phyloP scores from a whole-genome alignment of 2,888 invertebrate genomes.

The Cenopis cana region DNA sequence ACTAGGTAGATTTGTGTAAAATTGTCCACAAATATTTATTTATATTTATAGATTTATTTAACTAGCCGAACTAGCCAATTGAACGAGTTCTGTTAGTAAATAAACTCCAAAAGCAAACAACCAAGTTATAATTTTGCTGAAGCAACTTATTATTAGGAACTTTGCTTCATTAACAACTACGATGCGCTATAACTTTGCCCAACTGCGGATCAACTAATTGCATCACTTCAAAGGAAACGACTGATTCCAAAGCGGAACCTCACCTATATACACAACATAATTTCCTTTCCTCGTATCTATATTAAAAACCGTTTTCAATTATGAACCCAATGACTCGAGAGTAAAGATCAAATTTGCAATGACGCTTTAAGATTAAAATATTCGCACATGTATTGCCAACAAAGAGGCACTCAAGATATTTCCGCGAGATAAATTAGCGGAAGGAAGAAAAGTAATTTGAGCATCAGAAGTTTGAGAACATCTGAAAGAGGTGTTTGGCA shows the following conservation, averaged over 20 bases:
- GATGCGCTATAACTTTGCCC: neutral
- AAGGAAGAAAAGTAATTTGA: constrained; percentile 34
- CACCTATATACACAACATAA: constrained; percentile 7
- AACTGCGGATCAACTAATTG: constrained; percentile 17
- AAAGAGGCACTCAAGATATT: constrained; percentile 33
- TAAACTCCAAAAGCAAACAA: constrained; percentile 3
- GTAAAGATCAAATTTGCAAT: neutral
- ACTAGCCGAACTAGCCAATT: no score
- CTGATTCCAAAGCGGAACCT: constrained; percentile 18
- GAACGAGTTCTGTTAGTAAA: neutral
- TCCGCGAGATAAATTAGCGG: constrained; percentile 33
- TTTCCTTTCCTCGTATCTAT: neutral
- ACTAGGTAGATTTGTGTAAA: no score
- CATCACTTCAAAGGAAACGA: constrained; percentile 26
- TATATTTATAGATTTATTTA: no score
- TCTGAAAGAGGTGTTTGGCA: neutral
- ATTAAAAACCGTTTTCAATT: neutral
- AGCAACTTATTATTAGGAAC: constrained; percentile 1
- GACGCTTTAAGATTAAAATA: neutral
- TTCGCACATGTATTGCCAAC: constrained; percentile 15
- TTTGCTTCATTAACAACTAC: constrained; percentile 11
- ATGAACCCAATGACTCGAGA: neutral
- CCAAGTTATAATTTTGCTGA: neutral
- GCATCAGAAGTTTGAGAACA: constrained; percentile 35
- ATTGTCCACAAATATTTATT: no score